These are phyloP conservation scores for Pseudomyrmex concolor DNA, from an alignment of 1,140 invertebrate species.

Conservation along the genomic window DNA sequence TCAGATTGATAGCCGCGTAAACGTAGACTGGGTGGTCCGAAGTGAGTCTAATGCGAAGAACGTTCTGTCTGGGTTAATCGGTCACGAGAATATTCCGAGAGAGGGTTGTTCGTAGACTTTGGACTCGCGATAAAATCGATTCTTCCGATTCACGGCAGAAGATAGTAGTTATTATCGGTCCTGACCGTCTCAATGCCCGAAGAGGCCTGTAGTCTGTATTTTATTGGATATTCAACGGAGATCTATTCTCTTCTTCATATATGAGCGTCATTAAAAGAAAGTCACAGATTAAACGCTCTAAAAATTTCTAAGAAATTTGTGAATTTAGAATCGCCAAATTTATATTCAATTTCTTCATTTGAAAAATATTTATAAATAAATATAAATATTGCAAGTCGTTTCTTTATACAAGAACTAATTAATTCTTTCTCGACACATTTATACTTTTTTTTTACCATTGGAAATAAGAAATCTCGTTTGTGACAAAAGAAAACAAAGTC, in stretches of 20 bases:
- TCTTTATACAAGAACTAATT: no score
- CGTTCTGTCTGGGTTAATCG: conserved; percentile 19
- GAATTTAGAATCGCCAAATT: no score
- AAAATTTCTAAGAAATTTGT: conserved; percentile 12
- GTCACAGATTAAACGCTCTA: conserved; percentile 1
- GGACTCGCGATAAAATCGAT: conserved; percentile 56
- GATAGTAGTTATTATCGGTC: conserved; percentile 51
- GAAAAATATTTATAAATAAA: conserved; percentile 8
- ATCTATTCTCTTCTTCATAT: conserved; percentile 23
- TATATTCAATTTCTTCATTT: background rate
- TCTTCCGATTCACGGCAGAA: conserved; percentile 33
- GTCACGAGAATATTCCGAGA: conserved; percentile 43
- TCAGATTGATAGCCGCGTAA: conserved; percentile 67
- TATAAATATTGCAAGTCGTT: no score
- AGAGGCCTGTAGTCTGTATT: conserved; percentile 41
- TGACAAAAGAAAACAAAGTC: no score
- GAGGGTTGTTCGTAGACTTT: conserved; percentile 11
- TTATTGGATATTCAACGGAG: conserved; percentile 52
- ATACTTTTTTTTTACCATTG: background rate
- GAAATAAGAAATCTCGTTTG: background rate
- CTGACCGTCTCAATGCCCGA: conserved; percentile 41
- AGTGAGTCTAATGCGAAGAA: conserved; percentile 16
- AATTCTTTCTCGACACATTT: no score
- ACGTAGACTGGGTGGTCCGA: conserved; percentile 50
- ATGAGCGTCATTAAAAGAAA: background rate